phyloP scores from a whole-genome alignment of 2,113 vertebrate species.

The Theristicus caerulescens region DNA sequence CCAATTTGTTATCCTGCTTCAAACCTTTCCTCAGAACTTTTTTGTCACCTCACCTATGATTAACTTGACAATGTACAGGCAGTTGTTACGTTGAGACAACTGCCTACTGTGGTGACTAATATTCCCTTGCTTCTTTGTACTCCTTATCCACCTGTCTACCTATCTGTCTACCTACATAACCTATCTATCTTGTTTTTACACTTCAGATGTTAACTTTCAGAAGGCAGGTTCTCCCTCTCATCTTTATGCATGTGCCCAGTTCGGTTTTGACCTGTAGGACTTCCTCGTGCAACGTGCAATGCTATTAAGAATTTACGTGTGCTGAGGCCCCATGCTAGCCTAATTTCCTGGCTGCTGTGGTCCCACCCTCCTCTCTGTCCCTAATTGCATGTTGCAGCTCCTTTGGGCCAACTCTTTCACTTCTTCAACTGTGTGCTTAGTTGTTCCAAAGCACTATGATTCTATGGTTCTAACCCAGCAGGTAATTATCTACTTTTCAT shows the following conservation, averaged over 20 bases:
- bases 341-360: not conserved
- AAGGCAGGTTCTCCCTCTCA: not conserved
- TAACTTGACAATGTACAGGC: not conserved
- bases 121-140: not conserved
- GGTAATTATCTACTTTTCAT: not conserved
- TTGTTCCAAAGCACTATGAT: not conserved
- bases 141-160: not conserved
- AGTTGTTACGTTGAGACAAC: not conserved
- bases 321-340: not conserved
- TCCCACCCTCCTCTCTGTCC: not conserved
- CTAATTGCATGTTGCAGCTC: not conserved
- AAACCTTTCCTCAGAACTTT: not conserved
- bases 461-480: not conserved
- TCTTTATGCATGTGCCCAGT: not conserved
- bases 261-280: not conserved
- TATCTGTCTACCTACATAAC: not conserved
- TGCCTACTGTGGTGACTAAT: not conserved
- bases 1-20: not conserved
- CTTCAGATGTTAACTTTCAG: not conserved
- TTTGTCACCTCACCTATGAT: not conserved
- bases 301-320: not conserved
- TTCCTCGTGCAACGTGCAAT: rapidly evolving
- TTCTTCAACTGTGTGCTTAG: not conserved
- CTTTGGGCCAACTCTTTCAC: not conserved
- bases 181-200: not conserved